Conservation (phyloP, 2,797 vertebrate genomes). For the Varecia variegata region DNA sequence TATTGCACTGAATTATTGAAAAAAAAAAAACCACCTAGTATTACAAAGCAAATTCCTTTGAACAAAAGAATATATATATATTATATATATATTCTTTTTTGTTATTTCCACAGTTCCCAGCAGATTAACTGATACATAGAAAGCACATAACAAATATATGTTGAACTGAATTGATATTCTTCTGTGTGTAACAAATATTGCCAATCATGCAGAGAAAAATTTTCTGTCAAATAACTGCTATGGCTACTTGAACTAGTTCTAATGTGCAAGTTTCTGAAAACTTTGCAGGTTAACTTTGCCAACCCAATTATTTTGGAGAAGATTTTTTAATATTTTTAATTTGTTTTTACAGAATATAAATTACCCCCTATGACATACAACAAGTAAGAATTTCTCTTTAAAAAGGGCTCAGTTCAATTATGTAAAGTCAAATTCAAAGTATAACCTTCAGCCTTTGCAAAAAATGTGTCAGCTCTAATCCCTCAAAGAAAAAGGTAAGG, state of each 20-base stretch:
- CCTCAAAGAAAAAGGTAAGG: neutral
- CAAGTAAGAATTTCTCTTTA: neutral
- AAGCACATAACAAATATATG: neutral
- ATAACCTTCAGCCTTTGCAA: neutral
- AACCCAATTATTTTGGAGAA: neutral
- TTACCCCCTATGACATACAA: neutral
- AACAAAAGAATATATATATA: neutral
- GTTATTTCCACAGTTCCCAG: neutral
- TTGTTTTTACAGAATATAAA: neutral
- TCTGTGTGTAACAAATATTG: neutral
- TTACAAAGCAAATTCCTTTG: neutral
- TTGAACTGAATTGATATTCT: neutral
- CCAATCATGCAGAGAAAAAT: neutral
- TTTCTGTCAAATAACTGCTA: neutral
- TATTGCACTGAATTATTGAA: neutral
- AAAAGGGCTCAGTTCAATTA: constrained; percentile 11
- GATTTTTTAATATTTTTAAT: neutral
- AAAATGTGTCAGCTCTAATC: neutral
- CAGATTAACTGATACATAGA: neutral
- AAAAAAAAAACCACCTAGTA: neutral
- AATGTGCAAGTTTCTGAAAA: neutral
- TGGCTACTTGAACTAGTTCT: neutral
- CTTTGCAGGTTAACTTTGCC: neutral
- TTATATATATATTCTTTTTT: neutral
- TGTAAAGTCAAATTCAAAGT: neutral